Evolutionary conservation across 2,888 invertebrate genomes (phyloP).

Genomic region (Drosophila aldrichi): DNA sequence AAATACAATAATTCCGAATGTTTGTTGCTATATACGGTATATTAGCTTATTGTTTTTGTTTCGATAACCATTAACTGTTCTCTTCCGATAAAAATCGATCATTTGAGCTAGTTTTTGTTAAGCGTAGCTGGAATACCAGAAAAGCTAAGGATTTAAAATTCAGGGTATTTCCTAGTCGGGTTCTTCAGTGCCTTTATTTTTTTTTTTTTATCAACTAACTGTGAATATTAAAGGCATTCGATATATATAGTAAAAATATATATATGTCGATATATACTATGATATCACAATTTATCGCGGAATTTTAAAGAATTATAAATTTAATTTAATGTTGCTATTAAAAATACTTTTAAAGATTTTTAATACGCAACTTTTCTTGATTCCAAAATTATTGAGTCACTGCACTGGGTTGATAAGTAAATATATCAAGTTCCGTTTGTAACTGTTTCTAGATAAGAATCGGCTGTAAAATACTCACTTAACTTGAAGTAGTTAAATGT

Average conservation of each 20-base stretch:
- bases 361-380: background rate
- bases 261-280: background rate
- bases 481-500: background rate
- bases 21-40: no score
- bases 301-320: slow-evolving; percentile 5
- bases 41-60: no score
- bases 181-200: fast-evolving
- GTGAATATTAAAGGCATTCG: background rate
- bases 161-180: background rate
- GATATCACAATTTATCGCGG: background rate
- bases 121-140: background rate
- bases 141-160: no score
- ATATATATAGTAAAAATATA: background rate
- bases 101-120: background rate
- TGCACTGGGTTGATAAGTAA: background rate
- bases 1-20: no score
- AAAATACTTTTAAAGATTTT: background rate
- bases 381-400: slow-evolving; percentile 5
- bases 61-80: no score
- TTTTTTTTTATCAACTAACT: background rate
- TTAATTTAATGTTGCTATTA: background rate
- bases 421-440: slow-evolving; percentile 6
- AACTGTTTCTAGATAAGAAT: slow-evolving; percentile 4
- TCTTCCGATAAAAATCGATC: background rate
- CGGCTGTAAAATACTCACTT: background rate